phyloP scores from a whole-genome alignment of 64 coral and sea anemone genomes.

The Exaiptasia diaphana region DNA sequence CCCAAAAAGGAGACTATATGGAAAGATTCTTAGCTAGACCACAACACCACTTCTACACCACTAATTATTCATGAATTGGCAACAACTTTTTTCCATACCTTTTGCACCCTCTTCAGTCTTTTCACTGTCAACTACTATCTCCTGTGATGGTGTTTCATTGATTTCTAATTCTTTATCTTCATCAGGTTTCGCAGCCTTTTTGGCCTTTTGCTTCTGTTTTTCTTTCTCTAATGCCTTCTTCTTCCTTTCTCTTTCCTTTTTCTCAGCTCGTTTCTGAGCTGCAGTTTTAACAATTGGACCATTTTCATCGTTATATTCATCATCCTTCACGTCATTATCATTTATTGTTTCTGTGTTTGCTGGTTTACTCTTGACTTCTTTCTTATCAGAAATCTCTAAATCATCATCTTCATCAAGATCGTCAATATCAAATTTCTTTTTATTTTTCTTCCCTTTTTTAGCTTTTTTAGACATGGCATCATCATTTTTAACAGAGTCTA shows the following conservation, averaged over 20 bases:
- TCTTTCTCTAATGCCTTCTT: constrained; percentile 88
- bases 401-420: constrained; percentile 49
- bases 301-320: constrained; percentile 3
- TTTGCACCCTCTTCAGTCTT: too few species aligned
- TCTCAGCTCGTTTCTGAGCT: constrained; percentile 96
- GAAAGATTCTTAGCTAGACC: too few species aligned
- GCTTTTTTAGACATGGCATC: constrained; percentile 55
- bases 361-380: constrained; percentile 6
- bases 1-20: too few species aligned
- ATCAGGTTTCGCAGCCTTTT: constrained; percentile 48
- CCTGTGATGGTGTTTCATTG: too few species aligned
- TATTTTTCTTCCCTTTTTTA: constrained; percentile 79
- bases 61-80: too few species aligned
- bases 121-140: too few species aligned
- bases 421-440: constrained; percentile 87
- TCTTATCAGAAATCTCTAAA: constrained; percentile 12
- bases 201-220: constrained; percentile 72
- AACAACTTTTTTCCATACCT: too few species aligned
- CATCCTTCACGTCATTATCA: not conserved
- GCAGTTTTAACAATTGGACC: constrained; percentile 73
- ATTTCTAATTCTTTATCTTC: too few species aligned
- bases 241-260: constrained; percentile 97
- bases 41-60: too few species aligned
- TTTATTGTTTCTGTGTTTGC: constrained; percentile 32
- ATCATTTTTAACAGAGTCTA: constrained; percentile 39